Conservation (phyloP, 2,888 invertebrate genomes). For the Mesopsocus fuscifrons region DNA sequence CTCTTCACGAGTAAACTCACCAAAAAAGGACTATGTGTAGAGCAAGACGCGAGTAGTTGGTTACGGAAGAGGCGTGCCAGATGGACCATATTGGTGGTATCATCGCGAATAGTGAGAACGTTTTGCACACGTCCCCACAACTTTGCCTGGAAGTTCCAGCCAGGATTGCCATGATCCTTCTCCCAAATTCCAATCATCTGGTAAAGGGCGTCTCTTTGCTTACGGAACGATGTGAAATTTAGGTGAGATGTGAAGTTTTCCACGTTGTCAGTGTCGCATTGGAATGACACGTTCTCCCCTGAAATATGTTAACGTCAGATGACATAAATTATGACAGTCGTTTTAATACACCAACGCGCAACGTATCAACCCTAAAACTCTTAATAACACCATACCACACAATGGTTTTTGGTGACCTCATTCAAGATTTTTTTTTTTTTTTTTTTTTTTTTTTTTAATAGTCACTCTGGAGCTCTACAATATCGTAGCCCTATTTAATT, state of each 20-base stretch:
- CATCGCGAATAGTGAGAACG: slow-evolving; percentile 34
- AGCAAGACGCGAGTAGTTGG: slow-evolving; percentile 42
- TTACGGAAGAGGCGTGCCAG: slow-evolving; percentile 56
- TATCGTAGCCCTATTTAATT: too few species aligned
- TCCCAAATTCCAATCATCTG: slow-evolving; percentile 57
- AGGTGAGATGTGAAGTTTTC: slow-evolving; percentile 55
- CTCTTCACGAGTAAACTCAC: slow-evolving; percentile 5
- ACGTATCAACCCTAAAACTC: too few species aligned
- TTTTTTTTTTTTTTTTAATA: slow-evolving; percentile 47
- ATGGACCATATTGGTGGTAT: slow-evolving; percentile 58
- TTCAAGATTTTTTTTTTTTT: slow-evolving; percentile 34
- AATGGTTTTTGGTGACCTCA: too few species aligned
- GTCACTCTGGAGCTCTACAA: slow-evolving; percentile 42
- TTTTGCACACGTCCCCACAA: slow-evolving; percentile 36
- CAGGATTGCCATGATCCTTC: slow-evolving; percentile 31
- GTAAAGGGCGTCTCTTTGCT: slow-evolving; percentile 75
- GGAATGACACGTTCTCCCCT: slow-evolving; percentile 56
- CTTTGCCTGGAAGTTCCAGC: slow-evolving; percentile 41
- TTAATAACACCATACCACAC: too few species aligned
- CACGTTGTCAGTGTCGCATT: slow-evolving; percentile 65
- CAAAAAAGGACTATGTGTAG: slow-evolving; percentile 1
- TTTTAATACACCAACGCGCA: too few species aligned
- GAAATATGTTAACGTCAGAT: slow-evolving; percentile 19
- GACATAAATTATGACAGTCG: slow-evolving; percentile 16
- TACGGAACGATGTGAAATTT: slow-evolving; percentile 59